A percentile compares a stretch with the other conserved stretches of the same genome.
Conservation (phyloP, 1,140 invertebrate species). For the Sinonovacula constricta region DNA sequence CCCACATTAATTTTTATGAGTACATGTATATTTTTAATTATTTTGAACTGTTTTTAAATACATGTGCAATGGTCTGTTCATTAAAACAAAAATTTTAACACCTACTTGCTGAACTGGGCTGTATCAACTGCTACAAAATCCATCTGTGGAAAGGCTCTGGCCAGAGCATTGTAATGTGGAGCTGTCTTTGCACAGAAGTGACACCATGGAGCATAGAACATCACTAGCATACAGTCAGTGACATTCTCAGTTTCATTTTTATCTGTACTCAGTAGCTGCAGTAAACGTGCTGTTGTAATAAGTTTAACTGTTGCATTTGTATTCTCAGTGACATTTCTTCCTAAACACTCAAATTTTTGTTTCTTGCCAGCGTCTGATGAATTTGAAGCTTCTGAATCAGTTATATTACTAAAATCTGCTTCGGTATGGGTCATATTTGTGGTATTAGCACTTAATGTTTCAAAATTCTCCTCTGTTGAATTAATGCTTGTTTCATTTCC, state of each 20-base stretch:
- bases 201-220: slow-evolving; percentile 95
- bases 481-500: slow-evolving; percentile 1
- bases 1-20: too few relatives aligned
- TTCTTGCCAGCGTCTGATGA: slow-evolving; percentile 64
- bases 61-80: too few relatives aligned
- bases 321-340: slow-evolving; percentile 70
- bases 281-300: slow-evolving; percentile 78
- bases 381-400: slow-evolving; percentile 45
- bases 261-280: slow-evolving; percentile 77
- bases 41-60: too few relatives aligned
- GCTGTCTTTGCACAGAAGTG: slow-evolving; percentile 93
- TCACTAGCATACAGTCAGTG: slow-evolving; percentile 85
- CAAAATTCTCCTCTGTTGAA: slow-evolving; percentile 9
- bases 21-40: too few relatives aligned
- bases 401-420: slow-evolving; percentile 53
- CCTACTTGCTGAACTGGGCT: slow-evolving; percentile 87
- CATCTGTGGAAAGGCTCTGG: slow-evolving; percentile 89
- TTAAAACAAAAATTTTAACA: slow-evolving; percentile 2
- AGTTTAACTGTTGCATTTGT: slow-evolving; percentile 65
- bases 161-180: slow-evolving; percentile 93
- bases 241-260: slow-evolving; percentile 80
- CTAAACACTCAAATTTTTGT: slow-evolving; percentile 70
- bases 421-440: slow-evolving; percentile 22
- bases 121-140: slow-evolving; percentile 95
- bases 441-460: slow-evolving; percentile 15